Evolutionary conservation across 2,797 vertebrate species (phyloP).

Genomic region (Acanthurus lineatus): DNA sequence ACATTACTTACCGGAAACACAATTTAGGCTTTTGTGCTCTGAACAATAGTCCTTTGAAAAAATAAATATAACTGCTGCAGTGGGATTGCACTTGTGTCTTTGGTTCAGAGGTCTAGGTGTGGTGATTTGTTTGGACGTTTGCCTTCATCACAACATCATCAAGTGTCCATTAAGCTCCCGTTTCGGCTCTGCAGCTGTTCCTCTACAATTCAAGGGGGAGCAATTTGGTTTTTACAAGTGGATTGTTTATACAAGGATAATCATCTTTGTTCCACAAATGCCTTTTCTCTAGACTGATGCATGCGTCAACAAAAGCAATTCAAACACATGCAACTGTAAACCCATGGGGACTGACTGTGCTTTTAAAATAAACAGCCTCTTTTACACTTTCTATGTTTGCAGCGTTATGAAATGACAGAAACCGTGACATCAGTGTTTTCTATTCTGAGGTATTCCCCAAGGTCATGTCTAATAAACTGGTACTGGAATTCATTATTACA

Average conservation of each 20-base stretch:
- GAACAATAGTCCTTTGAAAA: constrained; percentile 10
- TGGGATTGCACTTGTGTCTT: constrained; percentile 13
- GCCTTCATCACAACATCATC: constrained; percentile 26
- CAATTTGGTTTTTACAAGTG: constrained; percentile 63
- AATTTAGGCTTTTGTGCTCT: constrained; percentile 12
- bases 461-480: constrained; percentile 36
- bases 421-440: constrained; percentile 47
- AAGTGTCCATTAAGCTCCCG: constrained; percentile 52
- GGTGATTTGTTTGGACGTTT: constrained; percentile 40
- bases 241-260: constrained; percentile 80
- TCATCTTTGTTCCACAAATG: constrained; percentile 79
- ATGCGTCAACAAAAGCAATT: constrained; percentile 48
- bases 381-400: constrained; percentile 46
- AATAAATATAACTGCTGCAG: constrained; percentile 3
- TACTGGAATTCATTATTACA: constrained; percentile 28
- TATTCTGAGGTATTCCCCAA: constrained; percentile 38
- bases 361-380: constrained; percentile 53
- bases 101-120: constrained; percentile 22
- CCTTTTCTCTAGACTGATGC: constrained; percentile 63
- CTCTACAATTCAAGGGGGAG: constrained; percentile 69
- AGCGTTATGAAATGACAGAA: constrained; percentile 48
- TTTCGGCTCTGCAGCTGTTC: constrained; percentile 54
- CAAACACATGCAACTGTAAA: constrained; percentile 24
- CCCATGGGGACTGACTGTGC: constrained; percentile 38
- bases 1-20: background rate